These are phyloP conservation scores for Papilio elwesi DNA, from an alignment of 2,888 invertebrate genomes.

Conservation along the genomic window DNA sequence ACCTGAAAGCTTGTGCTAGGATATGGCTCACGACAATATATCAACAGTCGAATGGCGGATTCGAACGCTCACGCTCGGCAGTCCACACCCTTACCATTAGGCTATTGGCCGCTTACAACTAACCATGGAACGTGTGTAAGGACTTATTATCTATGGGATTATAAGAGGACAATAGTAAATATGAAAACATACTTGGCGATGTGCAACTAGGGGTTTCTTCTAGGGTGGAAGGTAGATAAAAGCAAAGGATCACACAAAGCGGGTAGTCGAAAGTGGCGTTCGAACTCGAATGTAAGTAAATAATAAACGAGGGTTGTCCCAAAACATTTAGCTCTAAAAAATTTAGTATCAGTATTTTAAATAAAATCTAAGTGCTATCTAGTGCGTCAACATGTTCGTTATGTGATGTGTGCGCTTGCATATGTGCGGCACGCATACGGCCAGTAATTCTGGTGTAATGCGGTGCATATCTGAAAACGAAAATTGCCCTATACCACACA, in stretches of 20 bases:
- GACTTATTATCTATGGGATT: background rate
- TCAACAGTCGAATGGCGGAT: too few relatives aligned
- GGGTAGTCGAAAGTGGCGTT: constrained; percentile 79
- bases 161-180: background rate
- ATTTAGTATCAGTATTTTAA: constrained; percentile 71
- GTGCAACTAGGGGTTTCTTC: constrained; percentile 51
- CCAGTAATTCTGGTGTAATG: constrained; percentile 85
- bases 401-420: constrained; percentile 84
- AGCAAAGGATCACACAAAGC: constrained; percentile 67
- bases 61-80: too few relatives aligned
- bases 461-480: constrained; percentile 85
- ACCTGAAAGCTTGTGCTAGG: too few relatives aligned
- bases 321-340: constrained; percentile 80
- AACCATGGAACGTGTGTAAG: background rate
- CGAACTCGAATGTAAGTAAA: constrained; percentile 66
- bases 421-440: constrained; percentile 85
- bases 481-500: constrained; percentile 85
- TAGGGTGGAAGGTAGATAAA: constrained; percentile 49
- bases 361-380: constrained; percentile 82
- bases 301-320: constrained; percentile 84
- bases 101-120: too few relatives aligned
- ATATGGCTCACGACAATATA: too few relatives aligned
- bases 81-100: too few relatives aligned
- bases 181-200: constrained; percentile 35
- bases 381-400: constrained; percentile 79